phyloP scores from a whole-genome alignment of 2,797 vertebrate species.

The Gallinago nigripennis region DNA sequence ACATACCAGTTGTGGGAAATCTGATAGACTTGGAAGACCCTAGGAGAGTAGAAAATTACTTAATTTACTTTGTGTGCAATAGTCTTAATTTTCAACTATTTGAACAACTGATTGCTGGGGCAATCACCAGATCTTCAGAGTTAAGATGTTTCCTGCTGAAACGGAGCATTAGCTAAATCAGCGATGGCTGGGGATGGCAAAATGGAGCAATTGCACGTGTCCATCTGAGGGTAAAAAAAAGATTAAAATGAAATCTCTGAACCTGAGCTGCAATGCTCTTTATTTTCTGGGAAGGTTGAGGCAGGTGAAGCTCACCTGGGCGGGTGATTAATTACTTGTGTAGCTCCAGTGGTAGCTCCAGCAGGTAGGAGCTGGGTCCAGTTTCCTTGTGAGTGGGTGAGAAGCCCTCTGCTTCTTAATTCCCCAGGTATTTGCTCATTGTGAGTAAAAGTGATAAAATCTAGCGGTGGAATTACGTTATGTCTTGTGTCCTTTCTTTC shows the following conservation, averaged over 20 bases:
- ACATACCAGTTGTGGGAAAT: conserved; percentile 10
- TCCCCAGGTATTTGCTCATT: neutral
- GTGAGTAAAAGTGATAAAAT: conserved; percentile 12
- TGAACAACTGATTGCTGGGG: conserved; percentile 63
- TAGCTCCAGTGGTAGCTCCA: neutral
- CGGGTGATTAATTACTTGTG: neutral
- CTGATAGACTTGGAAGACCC: conserved; percentile 47
- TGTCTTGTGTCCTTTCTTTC: conserved; percentile 13
- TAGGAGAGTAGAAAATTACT: conserved; percentile 60
- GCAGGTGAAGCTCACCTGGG: conserved; percentile 7
- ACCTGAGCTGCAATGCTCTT: neutral
- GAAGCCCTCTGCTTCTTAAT: neutral
- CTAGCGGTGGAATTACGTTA: neutral
- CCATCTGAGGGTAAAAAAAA: conserved; percentile 2
- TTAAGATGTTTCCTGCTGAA: conserved; percentile 70
- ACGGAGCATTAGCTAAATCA: conserved; percentile 57
- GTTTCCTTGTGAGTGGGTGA: neutral
- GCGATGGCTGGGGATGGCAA: neutral
- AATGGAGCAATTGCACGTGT: rapidly evolving
- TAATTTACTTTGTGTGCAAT: conserved; percentile 61
- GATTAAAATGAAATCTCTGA: conserved; percentile 6
- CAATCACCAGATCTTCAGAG: conserved; percentile 63
- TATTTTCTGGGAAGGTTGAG: neutral
- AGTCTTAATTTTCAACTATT: conserved; percentile 67
- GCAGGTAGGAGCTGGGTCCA: neutral